Percentiles rank a stretch among this genome's conserved stretches.
Evolutionary conservation across 1,140 invertebrate genomes (phyloP).

Genomic region (Philopotamus ludificatus): DNA sequence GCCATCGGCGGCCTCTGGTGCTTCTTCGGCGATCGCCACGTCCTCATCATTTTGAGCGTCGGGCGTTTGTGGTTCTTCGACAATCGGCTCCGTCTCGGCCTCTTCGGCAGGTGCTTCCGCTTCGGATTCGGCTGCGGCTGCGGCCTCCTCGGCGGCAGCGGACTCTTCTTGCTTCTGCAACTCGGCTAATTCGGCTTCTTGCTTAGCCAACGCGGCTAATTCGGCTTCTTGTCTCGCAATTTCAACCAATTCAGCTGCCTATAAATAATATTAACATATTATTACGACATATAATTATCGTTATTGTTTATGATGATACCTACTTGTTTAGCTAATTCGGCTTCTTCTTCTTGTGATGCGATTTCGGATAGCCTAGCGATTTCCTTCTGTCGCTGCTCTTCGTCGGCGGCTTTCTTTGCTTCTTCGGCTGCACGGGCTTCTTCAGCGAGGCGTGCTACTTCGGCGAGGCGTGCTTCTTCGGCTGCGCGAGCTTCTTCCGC

Average conservation of each 20-base stretch:
- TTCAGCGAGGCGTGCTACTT: constrained; percentile 42
- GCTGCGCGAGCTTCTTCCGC: constrained; percentile 52
- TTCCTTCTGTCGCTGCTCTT: constrained; percentile 59
- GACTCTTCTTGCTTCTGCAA: constrained; percentile 59
- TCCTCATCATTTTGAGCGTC: constrained; percentile 47
- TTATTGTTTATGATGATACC: neutral
- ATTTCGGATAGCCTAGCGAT: constrained; percentile 55
- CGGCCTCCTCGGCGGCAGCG: constrained; percentile 50
- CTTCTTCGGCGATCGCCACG: constrained; percentile 44
- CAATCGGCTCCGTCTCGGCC: constrained; percentile 19
- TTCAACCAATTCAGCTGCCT: constrained; percentile 63
- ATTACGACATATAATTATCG: neutral
- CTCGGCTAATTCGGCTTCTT: constrained; percentile 60
- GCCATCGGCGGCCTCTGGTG: constrained; percentile 51
- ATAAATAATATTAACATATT: constrained; percentile 37
- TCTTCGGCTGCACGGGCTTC: constrained; percentile 58
- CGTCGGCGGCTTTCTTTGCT: constrained; percentile 56
- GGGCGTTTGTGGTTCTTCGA: constrained; percentile 35
- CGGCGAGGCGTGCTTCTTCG: constrained; percentile 51
- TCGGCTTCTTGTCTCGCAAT: constrained; percentile 62
- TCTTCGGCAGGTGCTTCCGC: neutral
- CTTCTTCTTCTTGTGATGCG: constrained; percentile 60
- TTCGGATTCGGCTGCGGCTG: constrained; percentile 35
- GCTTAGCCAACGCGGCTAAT: constrained; percentile 54
- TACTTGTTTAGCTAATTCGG: constrained; percentile 60